Percentiles rank a stretch among this genome's conserved stretches.
Evolutionary conservation across 2,888 invertebrate species (phyloP).

Genomic region (Drosophila formosana): DNA sequence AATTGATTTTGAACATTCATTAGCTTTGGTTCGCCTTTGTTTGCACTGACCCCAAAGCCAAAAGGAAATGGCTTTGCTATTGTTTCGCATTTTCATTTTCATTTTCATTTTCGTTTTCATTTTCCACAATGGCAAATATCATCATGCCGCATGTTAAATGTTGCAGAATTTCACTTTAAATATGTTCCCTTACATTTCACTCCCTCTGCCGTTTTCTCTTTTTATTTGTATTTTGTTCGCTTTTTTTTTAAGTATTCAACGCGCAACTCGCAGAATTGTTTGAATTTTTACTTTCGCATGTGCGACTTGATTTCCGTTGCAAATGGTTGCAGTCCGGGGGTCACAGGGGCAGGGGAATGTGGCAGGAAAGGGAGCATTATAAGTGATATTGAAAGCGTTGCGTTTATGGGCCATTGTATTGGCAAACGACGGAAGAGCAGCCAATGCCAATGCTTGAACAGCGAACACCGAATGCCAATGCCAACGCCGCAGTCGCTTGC

Average conservation of each 20-base stretch:
- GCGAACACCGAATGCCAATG: no score
- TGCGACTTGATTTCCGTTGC: slow-evolving; percentile 80
- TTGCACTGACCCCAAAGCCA: slow-evolving; percentile 40
- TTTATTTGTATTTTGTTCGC: slow-evolving; percentile 6
- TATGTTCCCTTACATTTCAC: slow-evolving; percentile 32
- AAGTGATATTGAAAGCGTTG: slow-evolving; percentile 78
- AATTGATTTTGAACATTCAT: slow-evolving; percentile 78
- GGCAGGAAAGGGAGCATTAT: slow-evolving; percentile 49
- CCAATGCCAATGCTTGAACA: slow-evolving; percentile 35
- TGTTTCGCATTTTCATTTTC: slow-evolving; percentile 35
- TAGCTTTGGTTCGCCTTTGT: slow-evolving; percentile 53
- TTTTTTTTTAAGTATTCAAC: slow-evolving; percentile 35
- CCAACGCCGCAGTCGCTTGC: no score
- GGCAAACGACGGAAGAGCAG: slow-evolving; percentile 41
- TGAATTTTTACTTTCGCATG: slow-evolving; percentile 78
- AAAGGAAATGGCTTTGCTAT: slow-evolving; percentile 37
- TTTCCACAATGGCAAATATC: slow-evolving; percentile 40
- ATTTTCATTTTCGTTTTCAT: slow-evolving; percentile 36
- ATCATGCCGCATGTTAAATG: slow-evolving; percentile 64
- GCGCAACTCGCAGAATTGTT: slow-evolving; percentile 55
- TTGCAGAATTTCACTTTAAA: slow-evolving; percentile 71
- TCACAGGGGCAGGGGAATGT: neutral
- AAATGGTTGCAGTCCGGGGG: slow-evolving; percentile 59
- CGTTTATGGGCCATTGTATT: slow-evolving; percentile 73
- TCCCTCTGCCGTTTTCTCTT: neutral